A percentile compares a stretch with the other conserved stretches of the same genome.
Conservation (phyloP, 2,888 invertebrate species). For the Heliconius erato region DNA sequence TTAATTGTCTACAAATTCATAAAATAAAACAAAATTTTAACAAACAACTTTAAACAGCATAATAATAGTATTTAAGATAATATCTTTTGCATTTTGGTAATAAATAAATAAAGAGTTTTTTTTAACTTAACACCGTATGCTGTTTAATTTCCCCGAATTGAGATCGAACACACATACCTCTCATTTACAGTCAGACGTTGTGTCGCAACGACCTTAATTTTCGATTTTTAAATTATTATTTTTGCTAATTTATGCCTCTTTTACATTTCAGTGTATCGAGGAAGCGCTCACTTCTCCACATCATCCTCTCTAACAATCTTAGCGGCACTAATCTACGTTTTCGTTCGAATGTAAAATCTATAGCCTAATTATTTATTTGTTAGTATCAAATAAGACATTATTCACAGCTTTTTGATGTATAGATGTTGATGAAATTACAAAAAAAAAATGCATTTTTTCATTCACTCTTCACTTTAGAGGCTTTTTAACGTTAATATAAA, state of each 20-base stretch:
- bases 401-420: slow-evolving; percentile 52
- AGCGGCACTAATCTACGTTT: slow-evolving; percentile 72
- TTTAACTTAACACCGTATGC: too few relatives aligned
- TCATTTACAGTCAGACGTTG: too few relatives aligned
- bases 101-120: too few relatives aligned
- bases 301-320: slow-evolving; percentile 62
- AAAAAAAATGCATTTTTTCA: slow-evolving; percentile 16
- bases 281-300: slow-evolving; percentile 61
- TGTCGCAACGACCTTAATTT: too few relatives aligned
- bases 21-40: too few relatives aligned
- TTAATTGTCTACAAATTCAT: too few relatives aligned
- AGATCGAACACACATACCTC: too few relatives aligned
- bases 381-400: slow-evolving; percentile 57
- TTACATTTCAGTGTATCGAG: slow-evolving; percentile 68
- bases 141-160: too few relatives aligned
- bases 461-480: slow-evolving; percentile 28
- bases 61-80: too few relatives aligned
- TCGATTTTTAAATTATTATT: not conserved
- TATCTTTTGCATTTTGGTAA: too few relatives aligned
- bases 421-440: slow-evolving; percentile 42
- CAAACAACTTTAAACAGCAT: too few relatives aligned
- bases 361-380: slow-evolving; percentile 76
- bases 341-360: slow-evolving; percentile 74
- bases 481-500: slow-evolving; percentile 30
- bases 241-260: slow-evolving; percentile 24